Conservation (phyloP, 2,113 vertebrate genomes). For the Pelecanoides urinatrix region DNA sequence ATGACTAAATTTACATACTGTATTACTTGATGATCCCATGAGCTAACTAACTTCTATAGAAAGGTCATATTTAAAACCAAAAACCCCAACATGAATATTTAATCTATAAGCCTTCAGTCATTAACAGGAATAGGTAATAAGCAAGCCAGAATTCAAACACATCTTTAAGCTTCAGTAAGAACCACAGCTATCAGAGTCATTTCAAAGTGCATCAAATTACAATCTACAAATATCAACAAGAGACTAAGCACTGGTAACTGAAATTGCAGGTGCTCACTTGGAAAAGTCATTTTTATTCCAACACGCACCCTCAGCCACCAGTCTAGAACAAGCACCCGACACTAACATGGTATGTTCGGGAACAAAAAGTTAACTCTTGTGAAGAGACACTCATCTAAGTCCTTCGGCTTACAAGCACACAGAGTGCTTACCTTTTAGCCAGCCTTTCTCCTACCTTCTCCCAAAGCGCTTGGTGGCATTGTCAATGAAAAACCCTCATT, state of each 20-base stretch:
- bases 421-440: background rate
- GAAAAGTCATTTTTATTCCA: background rate
- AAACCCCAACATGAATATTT: background rate
- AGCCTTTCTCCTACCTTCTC: background rate
- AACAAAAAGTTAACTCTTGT: background rate
- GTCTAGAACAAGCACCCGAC: background rate
- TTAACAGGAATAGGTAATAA: background rate
- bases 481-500: background rate
- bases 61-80: background rate
- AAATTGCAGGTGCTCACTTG: background rate
- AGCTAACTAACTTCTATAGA: background rate
- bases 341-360: rapidly evolving
- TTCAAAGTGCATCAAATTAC: background rate
- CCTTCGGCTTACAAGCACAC: background rate
- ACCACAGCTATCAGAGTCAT: background rate
- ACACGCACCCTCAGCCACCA: background rate
- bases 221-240: background rate
- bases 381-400: background rate
- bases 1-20: background rate
- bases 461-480: background rate
- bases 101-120: background rate
- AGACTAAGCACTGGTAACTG: background rate
- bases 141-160: background rate
- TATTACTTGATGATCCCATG: background rate
- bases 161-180: background rate